Evolutionary conservation across 2,113 vertebrate species (phyloP).

Genomic region (Haemorhous mexicanus): DNA sequence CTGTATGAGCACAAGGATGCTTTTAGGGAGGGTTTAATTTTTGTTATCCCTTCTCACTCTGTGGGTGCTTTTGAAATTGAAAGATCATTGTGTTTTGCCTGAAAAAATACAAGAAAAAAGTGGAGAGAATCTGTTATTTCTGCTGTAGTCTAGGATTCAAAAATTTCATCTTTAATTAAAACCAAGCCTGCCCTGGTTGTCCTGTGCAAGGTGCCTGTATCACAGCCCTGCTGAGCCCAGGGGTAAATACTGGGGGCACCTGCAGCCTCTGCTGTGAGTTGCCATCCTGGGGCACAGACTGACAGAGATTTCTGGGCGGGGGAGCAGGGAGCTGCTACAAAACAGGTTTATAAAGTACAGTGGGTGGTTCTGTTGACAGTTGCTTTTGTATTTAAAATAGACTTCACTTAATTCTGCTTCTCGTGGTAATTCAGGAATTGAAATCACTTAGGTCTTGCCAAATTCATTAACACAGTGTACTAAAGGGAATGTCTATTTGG

Average conservation of each 20-base stretch:
- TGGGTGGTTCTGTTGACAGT: background rate
- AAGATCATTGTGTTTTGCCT: background rate
- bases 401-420: background rate
- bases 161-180: background rate
- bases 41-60: background rate
- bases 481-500: background rate
- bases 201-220: background rate
- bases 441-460: background rate
- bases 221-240: background rate
- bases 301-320: background rate
- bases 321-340: background rate
- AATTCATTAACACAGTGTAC: background rate
- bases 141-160: background rate
- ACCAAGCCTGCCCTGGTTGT: background rate
- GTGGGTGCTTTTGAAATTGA: background rate
- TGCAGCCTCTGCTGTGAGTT: background rate
- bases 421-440: background rate
- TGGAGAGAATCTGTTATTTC: background rate
- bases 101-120: accelerated
- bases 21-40: background rate
- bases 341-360: background rate
- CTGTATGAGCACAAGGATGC: background rate
- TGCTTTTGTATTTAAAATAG: background rate
- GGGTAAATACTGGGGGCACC: accelerated
- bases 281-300: background rate